Percentiles rank a stretch among this genome's conserved stretches.
Evolutionary conservation across 2,797 vertebrate genomes (phyloP).

Genomic region (Sphenopsis melanotis): DNA sequence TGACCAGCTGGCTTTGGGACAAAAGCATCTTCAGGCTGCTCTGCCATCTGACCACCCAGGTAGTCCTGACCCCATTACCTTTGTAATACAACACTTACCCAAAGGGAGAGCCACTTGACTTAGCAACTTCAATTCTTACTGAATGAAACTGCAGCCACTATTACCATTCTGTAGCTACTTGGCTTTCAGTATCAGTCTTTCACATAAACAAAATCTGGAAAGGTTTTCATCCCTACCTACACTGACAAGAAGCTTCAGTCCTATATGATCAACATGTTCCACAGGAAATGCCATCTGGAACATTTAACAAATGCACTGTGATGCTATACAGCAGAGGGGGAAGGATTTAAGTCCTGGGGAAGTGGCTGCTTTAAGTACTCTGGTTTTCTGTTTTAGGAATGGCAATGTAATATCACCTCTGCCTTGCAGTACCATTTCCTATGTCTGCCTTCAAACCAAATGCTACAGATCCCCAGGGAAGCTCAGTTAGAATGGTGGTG

Average conservation of each 20-base stretch:
- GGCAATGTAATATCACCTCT: neutral
- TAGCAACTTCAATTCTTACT: neutral
- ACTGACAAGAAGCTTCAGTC: neutral
- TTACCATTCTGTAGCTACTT: neutral
- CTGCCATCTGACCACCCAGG: fast-evolving
- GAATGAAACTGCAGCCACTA: neutral
- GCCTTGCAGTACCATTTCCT: neutral
- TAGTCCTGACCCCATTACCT: neutral
- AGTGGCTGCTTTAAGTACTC: neutral
- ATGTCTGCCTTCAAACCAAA: neutral
- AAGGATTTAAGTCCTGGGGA: neutral
- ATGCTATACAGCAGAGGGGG: neutral
- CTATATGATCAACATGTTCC: neutral
- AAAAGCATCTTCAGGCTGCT: neutral
- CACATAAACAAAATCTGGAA: neutral
- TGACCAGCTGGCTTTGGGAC: neutral
- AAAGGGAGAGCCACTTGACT: neutral
- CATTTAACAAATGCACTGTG: neutral
- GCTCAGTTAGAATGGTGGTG: neutral
- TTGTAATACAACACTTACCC: neutral
- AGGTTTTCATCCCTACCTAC: neutral
- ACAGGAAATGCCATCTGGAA: neutral
- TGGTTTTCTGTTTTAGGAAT: neutral
- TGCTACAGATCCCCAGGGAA: neutral
- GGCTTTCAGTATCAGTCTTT: neutral